A percentile compares a stretch with the other conserved stretches of the same genome.
Conservation (phyloP, 1,140 invertebrate species). For the Cydia pomonella region DNA sequence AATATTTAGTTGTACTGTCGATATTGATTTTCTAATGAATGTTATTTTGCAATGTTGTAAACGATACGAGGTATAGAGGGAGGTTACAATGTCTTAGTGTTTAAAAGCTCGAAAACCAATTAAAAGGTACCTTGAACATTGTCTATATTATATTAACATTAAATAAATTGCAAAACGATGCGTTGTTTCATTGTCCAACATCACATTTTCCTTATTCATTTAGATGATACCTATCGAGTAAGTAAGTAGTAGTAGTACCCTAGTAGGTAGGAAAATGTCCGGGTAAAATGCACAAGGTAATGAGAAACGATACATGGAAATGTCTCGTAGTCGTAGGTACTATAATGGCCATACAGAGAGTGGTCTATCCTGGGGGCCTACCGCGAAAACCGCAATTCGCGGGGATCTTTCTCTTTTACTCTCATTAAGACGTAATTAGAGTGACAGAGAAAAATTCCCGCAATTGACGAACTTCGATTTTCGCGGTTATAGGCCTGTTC, state of each 20-base stretch:
- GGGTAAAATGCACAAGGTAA: no score
- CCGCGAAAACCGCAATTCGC: no score
- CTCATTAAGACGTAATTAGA: no score
- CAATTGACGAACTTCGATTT: no score
- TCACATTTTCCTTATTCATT: neutral
- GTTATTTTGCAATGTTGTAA: conserved; percentile 76
- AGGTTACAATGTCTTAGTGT: conserved; percentile 77
- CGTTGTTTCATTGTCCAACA: conserved; percentile 49
- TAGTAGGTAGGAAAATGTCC: no score
- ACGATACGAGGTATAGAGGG: conserved; percentile 70
- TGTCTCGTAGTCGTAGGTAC: no score
- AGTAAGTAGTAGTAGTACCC: neutral
- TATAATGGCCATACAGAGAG: no score
- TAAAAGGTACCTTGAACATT: conserved; percentile 81
- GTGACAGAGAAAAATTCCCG: no score
- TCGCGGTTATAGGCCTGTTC: no score
- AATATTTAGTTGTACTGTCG: conserved; percentile 69
- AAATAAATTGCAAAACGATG: conserved; percentile 75
- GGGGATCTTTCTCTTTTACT: no score
- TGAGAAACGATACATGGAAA: neutral
- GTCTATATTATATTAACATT: conserved; percentile 81
- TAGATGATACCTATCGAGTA: no score
- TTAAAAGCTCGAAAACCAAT: conserved; percentile 78
- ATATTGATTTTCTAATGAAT: conserved; percentile 66
- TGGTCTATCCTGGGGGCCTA: no score